A percentile compares a stretch with the other conserved stretches of the same genome.
Conservation (phyloP, 1,140 invertebrate species). For the Apis florea region DNA sequence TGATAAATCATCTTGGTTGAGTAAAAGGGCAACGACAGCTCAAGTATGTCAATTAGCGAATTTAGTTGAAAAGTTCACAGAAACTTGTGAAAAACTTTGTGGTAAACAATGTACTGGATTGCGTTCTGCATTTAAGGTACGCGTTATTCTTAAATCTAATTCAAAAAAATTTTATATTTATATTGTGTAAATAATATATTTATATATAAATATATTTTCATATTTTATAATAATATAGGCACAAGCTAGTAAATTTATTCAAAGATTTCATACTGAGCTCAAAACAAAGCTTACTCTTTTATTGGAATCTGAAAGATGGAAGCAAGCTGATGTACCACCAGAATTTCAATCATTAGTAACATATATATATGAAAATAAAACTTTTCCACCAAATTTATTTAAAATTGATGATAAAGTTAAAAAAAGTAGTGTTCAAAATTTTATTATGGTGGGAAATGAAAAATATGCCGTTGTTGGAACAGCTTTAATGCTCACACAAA, state of each 20-base stretch:
- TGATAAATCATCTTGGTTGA: conserved; percentile 79
- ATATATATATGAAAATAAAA: conserved; percentile 74
- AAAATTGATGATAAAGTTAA: conserved; percentile 70
- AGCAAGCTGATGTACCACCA: conserved; percentile 92
- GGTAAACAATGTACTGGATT: conserved; percentile 90
- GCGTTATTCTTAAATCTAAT: conserved; percentile 1
- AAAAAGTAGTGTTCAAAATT: conserved; percentile 68
- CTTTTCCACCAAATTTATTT: conserved; percentile 77
- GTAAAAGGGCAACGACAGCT: conserved; percentile 83
- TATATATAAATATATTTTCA: neutral
- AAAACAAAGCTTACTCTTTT: conserved; percentile 91
- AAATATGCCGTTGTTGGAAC: conserved; percentile 92
- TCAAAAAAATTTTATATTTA: neutral
- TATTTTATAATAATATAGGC: conserved; percentile 67
- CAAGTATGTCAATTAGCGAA: conserved; percentile 90
- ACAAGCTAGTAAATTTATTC: conserved; percentile 94
- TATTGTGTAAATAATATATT: neutral
- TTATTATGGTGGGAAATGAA: conserved; percentile 88
- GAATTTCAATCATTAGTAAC: conserved; percentile 91
- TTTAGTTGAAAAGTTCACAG: conserved; percentile 90
- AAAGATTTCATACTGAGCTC: conserved; percentile 93
- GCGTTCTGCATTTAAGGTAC: conserved; percentile 90
- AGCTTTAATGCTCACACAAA: conserved; percentile 91
- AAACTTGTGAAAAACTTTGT: conserved; percentile 88
- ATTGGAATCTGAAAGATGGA: conserved; percentile 96